Conservation (phyloP, 2,888 invertebrate species). For the Lepidochrysops patricia region DNA sequence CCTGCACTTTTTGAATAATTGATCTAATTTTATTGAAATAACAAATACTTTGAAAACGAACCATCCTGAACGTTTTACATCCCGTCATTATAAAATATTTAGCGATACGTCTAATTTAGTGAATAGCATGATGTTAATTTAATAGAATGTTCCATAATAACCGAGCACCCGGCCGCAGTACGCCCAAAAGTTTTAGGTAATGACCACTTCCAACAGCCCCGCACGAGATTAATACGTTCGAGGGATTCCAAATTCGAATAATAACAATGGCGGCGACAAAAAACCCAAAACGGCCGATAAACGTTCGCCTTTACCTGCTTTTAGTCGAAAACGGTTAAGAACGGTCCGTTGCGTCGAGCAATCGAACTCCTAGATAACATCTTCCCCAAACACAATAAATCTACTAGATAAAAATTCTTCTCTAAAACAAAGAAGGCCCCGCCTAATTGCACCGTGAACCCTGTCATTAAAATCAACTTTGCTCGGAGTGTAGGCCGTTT, state of each 20-base stretch:
- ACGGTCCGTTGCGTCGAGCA: constrained; percentile 37
- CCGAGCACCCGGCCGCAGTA: constrained; percentile 66
- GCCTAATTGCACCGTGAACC: constrained; percentile 63
- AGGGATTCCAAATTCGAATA: constrained; percentile 61
- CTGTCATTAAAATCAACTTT: constrained; percentile 53
- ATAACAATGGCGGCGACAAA: constrained; percentile 65
- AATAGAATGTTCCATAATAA: constrained; percentile 68
- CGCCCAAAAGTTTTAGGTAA: constrained; percentile 70
- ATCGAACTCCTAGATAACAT: constrained; percentile 57
- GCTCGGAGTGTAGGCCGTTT: constrained; percentile 31
- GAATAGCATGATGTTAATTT: constrained; percentile 68
- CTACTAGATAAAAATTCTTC: constrained; percentile 60
- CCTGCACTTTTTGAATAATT: neutral
- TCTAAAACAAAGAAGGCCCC: constrained; percentile 47
- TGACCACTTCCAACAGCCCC: constrained; percentile 63
- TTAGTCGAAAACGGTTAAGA: constrained; percentile 38
- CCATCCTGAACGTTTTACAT: constrained; percentile 20
- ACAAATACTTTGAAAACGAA: constrained; percentile 9
- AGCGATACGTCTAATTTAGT: constrained; percentile 69
- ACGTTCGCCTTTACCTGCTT: constrained; percentile 60
- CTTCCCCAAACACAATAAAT: constrained; percentile 69
- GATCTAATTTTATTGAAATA: neutral
- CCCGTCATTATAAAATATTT: constrained; percentile 72
- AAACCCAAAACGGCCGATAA: constrained; percentile 67
- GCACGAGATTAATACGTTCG: constrained; percentile 70